phyloP scores from a whole-genome alignment of 2,888 invertebrate genomes.

The Cyclophora albipunctata region DNA sequence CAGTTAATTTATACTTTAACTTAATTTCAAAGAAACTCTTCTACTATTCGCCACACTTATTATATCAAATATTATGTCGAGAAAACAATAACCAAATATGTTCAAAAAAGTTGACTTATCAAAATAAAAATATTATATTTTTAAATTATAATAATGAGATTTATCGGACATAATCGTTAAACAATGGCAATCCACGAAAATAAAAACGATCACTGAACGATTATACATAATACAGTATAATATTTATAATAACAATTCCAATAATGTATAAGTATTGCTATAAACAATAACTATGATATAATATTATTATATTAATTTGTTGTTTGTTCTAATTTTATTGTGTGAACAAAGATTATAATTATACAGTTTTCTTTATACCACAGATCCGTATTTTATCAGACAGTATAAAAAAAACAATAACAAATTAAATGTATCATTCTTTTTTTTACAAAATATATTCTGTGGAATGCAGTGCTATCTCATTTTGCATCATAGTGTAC shows the following conservation, averaged over 20 bases:
- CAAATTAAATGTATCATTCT: conserved; percentile 4
- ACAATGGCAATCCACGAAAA: conserved; percentile 18
- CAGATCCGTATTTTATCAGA: too few relatives aligned
- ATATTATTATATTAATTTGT: conserved; percentile 15
- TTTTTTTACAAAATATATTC: conserved; percentile 41
- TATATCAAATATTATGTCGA: too few relatives aligned
- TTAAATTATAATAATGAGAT: conserved; percentile 20
- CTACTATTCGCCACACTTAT: too few relatives aligned
- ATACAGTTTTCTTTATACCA: too few relatives aligned
- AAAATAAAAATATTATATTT: conserved; percentile 10
- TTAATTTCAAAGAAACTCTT: too few relatives aligned
- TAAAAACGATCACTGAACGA: conserved; percentile 8
- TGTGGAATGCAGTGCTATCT: conserved; percentile 55
- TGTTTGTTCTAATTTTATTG: conserved; percentile 24
- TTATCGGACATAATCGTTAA: conserved; percentile 18
- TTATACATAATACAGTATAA: conserved; percentile 9
- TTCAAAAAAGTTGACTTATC: conserved; percentile 14
- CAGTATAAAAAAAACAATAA: too few relatives aligned
- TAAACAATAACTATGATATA: conserved; percentile 17
- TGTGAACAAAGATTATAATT: conserved; percentile 12
- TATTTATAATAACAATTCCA: conserved; percentile 17
- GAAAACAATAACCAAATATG: too few relatives aligned
- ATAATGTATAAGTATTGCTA: conserved; percentile 19
- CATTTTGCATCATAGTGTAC: conserved; percentile 25
- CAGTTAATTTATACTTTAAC: too few relatives aligned